Conservation (phyloP, 2,113 vertebrate species). For the Monopterus albus region DNA sequence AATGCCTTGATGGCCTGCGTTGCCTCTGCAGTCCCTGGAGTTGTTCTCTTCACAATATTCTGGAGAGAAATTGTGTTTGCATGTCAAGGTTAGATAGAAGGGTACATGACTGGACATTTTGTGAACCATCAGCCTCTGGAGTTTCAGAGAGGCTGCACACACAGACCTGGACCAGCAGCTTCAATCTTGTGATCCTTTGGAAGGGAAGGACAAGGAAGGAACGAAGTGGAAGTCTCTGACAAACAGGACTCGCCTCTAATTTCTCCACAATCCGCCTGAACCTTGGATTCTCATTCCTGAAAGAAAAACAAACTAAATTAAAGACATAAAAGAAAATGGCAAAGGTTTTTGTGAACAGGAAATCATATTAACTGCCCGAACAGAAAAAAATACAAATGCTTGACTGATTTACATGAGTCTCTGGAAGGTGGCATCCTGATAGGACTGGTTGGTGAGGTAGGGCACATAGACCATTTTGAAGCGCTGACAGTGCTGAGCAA, state of each 20-base stretch:
- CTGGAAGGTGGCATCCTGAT: conserved; percentile 95
- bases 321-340: not conserved
- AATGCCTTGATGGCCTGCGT: conserved; percentile 90
- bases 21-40: conserved; percentile 87
- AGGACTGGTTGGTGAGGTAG: conserved; percentile 97
- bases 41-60: conserved; percentile 96
- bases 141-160: no score
- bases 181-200: conserved; percentile 95
- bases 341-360: not conserved
- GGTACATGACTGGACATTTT: not conserved
- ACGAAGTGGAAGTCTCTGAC: conserved; percentile 93
- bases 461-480: conserved; percentile 93
- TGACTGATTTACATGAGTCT: conserved; percentile 87
- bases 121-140: no score
- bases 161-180: conserved; percentile 93
- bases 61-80: conserved; percentile 62
- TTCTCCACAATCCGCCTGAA: conserved; percentile 90
- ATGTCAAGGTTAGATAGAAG: conserved; percentile 8
- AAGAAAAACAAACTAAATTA: not conserved
- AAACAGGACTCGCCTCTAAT: conserved; percentile 89
- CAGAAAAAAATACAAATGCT: not conserved
- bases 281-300: conserved; percentile 86
- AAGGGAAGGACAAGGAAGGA: conserved; percentile 98
- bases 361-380: not conserved
- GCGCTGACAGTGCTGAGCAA: conserved; percentile 86